A percentile compares a stretch with the other conserved stretches of the same genome.
Conservation (phyloP, 1,140 invertebrate genomes). For the Cydia strobilella region DNA sequence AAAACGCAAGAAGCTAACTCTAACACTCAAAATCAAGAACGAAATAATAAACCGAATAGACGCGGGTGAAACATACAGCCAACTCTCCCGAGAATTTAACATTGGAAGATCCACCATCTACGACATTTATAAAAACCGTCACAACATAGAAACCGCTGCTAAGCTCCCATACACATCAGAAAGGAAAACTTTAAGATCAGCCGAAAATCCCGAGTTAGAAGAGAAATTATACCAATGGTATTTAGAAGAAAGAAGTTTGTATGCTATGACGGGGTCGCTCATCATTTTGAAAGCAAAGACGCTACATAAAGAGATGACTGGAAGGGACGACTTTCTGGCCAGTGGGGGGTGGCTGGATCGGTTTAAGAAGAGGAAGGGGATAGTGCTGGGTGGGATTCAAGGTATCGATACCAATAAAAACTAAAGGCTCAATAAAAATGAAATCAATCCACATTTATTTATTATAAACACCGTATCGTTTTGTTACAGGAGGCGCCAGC, state of each 20-base stretch:
- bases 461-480: not conserved
- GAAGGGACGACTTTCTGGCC: slow-evolving; percentile 2
- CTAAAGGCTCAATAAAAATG: too few relatives aligned
- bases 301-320: slow-evolving; percentile 10
- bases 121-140: slow-evolving; percentile 12
- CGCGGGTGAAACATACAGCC: not conserved
- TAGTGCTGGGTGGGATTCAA: not conserved
- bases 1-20: slow-evolving; percentile 13
- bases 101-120: not conserved
- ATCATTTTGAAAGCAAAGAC: not conserved
- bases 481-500: not conserved
- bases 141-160: not conserved
- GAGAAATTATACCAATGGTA: slow-evolving; percentile 16
- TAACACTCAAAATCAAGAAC: slow-evolving; percentile 9
- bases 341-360: slow-evolving; percentile 18
- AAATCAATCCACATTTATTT: too few relatives aligned
- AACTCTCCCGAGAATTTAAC: not conserved
- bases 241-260: not conserved
- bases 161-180: not conserved
- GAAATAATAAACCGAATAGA: slow-evolving; percentile 15
- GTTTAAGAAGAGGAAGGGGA: slow-evolving; percentile 18
- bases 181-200: not conserved
- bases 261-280: not conserved
- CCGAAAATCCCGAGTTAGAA: not conserved
- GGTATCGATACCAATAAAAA: not conserved